Conservation (phyloP, 2,113 vertebrate species). For the Planiliza haematocheilus region DNA sequence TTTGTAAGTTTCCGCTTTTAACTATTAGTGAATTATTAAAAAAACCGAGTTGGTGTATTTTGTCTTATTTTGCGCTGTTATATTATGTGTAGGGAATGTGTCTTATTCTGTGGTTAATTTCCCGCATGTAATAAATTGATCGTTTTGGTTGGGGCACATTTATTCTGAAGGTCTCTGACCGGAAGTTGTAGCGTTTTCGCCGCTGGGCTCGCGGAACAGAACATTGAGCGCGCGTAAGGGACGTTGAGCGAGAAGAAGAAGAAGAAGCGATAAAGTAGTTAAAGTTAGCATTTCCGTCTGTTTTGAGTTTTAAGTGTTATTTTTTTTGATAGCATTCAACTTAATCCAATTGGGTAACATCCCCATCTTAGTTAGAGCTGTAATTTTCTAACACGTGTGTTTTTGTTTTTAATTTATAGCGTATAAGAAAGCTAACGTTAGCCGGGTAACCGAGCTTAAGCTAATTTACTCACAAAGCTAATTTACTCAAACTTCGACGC, state of each 20-base stretch:
- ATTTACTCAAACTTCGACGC: not conserved
- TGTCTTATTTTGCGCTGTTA: no score
- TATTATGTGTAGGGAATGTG: no score
- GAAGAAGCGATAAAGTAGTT: not conserved
- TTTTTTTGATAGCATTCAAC: no score
- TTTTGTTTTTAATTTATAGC: not conserved
- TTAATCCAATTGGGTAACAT: fast-evolving
- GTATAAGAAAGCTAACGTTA: constrained; percentile 24
- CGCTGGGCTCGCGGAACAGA: not conserved
- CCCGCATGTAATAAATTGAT: no score
- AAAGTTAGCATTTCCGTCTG: not conserved
- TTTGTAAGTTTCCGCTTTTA: no score
- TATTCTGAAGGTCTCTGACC: constrained; percentile 42
- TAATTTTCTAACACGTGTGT: not conserved
- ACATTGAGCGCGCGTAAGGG: constrained; percentile 20
- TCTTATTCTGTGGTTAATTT: no score
- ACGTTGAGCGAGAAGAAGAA: constrained; percentile 1
- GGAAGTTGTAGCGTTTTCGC: constrained; percentile 25
- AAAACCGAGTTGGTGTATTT: no score
- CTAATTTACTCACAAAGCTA: no score
- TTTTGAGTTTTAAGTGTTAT: not conserved
- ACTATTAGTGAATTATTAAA: no score
- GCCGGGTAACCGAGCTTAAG: not conserved
- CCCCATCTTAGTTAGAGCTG: not conserved
- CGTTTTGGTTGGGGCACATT: not conserved